Evolutionary conservation across 1,140 invertebrate species (phyloP).

Genomic region (Pristionchus pacificus): DNA sequence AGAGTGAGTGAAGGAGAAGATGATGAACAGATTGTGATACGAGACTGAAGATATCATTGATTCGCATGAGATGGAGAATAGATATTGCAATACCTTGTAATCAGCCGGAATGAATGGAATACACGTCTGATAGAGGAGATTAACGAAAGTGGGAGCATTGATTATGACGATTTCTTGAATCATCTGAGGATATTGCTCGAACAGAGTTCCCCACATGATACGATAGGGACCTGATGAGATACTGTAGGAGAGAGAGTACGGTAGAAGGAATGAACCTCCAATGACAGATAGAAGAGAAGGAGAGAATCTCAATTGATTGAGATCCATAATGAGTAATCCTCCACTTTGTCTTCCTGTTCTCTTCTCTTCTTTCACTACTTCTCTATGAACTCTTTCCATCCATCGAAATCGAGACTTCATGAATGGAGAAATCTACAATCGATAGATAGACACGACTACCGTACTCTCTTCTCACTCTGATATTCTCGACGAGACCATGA

Average conservation of each 20-base stretch:
- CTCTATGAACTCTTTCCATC: constrained; percentile 32
- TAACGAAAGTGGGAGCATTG: constrained; percentile 38
- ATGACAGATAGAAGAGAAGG: constrained; percentile 30
- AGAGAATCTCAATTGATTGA: constrained; percentile 27
- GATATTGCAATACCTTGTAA: constrained; percentile 20
- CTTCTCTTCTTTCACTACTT: constrained; percentile 29
- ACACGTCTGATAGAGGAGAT: constrained; percentile 33
- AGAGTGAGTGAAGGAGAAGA: background rate
- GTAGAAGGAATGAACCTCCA: constrained; percentile 11
- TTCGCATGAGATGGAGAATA: background rate
- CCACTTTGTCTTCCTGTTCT: constrained; percentile 28
- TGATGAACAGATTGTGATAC: background rate
- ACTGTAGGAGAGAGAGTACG: constrained; percentile 14
- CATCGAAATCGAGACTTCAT: constrained; percentile 35
- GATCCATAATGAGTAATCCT: constrained; percentile 34
- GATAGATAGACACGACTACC: background rate
- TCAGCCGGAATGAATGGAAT: constrained; percentile 35
- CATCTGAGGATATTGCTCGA: constrained; percentile 38
- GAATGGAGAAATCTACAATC: constrained; percentile 30
- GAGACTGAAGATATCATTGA: background rate
- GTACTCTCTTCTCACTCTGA: constrained; percentile 15
- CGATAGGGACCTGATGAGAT: constrained; percentile 32
- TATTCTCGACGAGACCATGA: constrained; percentile 30
- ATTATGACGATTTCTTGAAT: constrained; percentile 38
- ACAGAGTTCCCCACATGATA: constrained; percentile 41